Evolutionary conservation across 2,888 invertebrate genomes (phyloP), one percentile per base, ranked within the genome.

Genomic region (Noctua pronuba): DNA sequence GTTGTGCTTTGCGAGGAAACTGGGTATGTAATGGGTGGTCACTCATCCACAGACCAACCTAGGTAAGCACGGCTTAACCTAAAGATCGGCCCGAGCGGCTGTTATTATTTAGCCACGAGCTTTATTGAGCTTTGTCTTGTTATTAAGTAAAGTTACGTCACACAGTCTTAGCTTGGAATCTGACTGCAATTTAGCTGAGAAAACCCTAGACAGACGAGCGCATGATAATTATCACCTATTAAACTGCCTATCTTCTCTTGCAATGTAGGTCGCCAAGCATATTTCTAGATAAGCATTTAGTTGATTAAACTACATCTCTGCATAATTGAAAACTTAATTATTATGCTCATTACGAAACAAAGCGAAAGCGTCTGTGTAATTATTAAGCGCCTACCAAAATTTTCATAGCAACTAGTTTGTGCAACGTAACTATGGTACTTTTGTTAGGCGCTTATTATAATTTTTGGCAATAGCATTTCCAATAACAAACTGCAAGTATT

Each of bases 381-480:
- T 69, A 16, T 10, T n/a, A 38, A 72, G 24, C 80, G 87, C 84
- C 84, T 84, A 41, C n/a, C 0, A 13, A 28, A 73, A 18, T n/a
- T 44, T 31, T 65, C 8, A 49, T 18, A 35, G 80, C 84, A 86
- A 86, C 1, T 0, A 31, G 52, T 49, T 60, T 60, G 6, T 18
- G 11, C 11, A 13, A 46, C 35, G 6, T 16, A 0, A 55, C 66
- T 73, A 65, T 80, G 5, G 1, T 38, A 2, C 11, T 73, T 75
- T 55, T 13, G 8, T 4, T 46, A 86, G 84, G 84, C 87, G 75
- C 13, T 31, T 35, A 0, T 2, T 38, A 10, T 24, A 28, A 58
- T 21, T 18, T 28, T 35, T 10, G 1, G 21, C 13, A 35, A 28
- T 35, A 5, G 4, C 18, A 13, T 44, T 46, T 55, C 4, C 1